Evolutionary conservation across 1,140 invertebrate genomes (phyloP).

Genomic region (Mercenaria mercenaria): DNA sequence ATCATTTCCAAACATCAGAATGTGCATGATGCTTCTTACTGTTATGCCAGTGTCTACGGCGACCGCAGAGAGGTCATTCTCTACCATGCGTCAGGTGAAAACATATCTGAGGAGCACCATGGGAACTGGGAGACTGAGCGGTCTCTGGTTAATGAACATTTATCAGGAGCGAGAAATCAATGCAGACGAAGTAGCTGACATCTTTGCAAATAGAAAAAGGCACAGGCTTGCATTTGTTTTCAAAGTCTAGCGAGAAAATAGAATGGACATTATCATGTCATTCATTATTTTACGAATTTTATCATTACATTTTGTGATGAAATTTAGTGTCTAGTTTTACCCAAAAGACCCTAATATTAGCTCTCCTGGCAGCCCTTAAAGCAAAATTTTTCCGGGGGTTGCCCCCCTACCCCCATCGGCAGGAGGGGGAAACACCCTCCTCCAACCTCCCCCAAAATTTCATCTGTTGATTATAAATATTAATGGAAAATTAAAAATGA

Average conservation of each 20-base stretch:
- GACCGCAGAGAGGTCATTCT: constrained; percentile 25
- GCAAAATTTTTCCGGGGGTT: no score
- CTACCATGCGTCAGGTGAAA: constrained; percentile 10
- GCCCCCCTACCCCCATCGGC: background rate
- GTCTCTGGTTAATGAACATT: constrained; percentile 19
- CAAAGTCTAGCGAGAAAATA: constrained; percentile 16
- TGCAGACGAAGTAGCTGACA: background rate
- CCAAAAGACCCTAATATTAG: background rate
- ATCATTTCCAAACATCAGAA: background rate
- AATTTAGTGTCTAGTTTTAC: background rate
- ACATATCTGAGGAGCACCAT: constrained; percentile 37
- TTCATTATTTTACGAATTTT: background rate
- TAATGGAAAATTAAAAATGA: no score
- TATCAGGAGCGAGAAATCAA: background rate
- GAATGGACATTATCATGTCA: background rate
- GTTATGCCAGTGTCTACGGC: constrained; percentile 33
- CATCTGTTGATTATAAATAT: no score
- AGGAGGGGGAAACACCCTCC: no score
- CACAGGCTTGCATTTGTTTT: background rate
- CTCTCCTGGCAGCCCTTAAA: no score
- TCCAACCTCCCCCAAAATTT: no score
- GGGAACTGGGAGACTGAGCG: background rate
- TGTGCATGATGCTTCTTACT: background rate
- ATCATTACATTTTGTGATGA: background rate
- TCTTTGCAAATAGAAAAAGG: background rate